Evolutionary conservation across 2,888 invertebrate genomes (phyloP), one percentile per base, ranked within the genome.

Genomic region (Pilophorus perplexus): DNA sequence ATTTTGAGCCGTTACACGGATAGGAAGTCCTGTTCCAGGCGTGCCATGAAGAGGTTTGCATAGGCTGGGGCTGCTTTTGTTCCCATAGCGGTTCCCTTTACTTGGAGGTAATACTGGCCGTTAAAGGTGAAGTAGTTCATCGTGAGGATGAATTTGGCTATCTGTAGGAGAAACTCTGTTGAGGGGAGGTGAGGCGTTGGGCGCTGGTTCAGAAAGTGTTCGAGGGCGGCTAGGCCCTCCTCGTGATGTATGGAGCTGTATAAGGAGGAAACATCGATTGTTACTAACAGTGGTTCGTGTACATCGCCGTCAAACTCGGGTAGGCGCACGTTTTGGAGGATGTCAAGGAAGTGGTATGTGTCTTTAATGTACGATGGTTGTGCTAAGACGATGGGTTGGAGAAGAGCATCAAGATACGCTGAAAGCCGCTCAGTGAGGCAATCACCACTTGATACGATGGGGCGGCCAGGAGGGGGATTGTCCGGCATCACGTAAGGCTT

Each of bases 201-300:
- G 14, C 40, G n/a, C n/a, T 12, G 4, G 5, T 40, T 16, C 12
- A 40, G 59, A 23, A 38, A 59, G 6, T 48, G 42, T 18, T 46
- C 18, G 3, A 38, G 18, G n/a, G 59, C 38, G 2, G 10, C n/a
- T 12, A 59, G 42, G 16, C 59, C 59, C 8, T 38, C 38, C 5
- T 14, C 20, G 38, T 59, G 59, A 14, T 8, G 59, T 4, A 59
- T 59, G 42, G 25, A 27, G 16, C 14, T 40, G 18, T 59, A 59
- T 14, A 59, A 20, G 59, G 46, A 48, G 37, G 14, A 44, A 2
- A 38, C 59, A 40, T 59, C 59, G 3, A 59, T 16, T 12, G 42
- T 46, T 3, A 22, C 59, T 18, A 59, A 14, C 40, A 59, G 2
- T 3, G n/a, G 40, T n/a, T n/a, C n/a, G n/a, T n/a, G n/a, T n/a